phyloP scores from a whole-genome alignment of 1,140 invertebrate species.

The Drosophila guanche region DNA sequence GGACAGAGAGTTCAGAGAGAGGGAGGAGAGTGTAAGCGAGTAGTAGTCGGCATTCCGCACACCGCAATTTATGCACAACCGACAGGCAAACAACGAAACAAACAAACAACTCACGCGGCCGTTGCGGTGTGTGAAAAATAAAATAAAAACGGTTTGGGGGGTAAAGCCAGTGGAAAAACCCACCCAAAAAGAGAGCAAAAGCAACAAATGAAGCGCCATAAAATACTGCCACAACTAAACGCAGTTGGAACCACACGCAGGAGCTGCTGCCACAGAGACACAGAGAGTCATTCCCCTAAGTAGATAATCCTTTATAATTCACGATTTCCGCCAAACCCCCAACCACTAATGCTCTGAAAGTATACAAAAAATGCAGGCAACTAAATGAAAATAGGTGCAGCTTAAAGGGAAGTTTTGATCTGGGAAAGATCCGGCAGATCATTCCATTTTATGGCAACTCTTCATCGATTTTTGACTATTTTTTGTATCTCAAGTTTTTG shows the following conservation, averaged over 20 bases:
- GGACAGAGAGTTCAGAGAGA: not conserved
- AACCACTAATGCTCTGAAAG: no score
- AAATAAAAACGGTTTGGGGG: conserved; percentile 36
- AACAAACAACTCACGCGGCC: conserved; percentile 62
- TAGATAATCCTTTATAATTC: conserved; percentile 29
- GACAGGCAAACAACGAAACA: conserved; percentile 60
- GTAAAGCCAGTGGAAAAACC: conserved; percentile 21
- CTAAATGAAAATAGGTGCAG: no score
- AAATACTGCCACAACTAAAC: conserved; percentile 56
- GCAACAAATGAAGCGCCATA: conserved; percentile 38
- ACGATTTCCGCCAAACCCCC: not conserved
- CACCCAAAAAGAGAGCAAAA: conserved; percentile 6
- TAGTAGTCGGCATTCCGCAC: conserved; percentile 18
- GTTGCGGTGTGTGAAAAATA: conserved; percentile 52
- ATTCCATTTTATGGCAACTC: no score
- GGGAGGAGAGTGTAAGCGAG: not conserved
- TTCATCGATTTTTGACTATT: no score
- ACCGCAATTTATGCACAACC: conserved; percentile 75
- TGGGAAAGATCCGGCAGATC: no score
- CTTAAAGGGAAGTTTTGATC: no score
- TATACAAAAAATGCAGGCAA: no score
- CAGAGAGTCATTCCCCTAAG: conserved; percentile 18
- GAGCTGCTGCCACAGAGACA: not conserved
- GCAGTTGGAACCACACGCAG: conserved; percentile 44
- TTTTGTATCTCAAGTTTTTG: no score